A percentile compares a stretch with the other conserved stretches of the same genome.
Evolutionary conservation across 2,797 vertebrate genomes (phyloP).

Genomic region (Sebastes aleutianus): DNA sequence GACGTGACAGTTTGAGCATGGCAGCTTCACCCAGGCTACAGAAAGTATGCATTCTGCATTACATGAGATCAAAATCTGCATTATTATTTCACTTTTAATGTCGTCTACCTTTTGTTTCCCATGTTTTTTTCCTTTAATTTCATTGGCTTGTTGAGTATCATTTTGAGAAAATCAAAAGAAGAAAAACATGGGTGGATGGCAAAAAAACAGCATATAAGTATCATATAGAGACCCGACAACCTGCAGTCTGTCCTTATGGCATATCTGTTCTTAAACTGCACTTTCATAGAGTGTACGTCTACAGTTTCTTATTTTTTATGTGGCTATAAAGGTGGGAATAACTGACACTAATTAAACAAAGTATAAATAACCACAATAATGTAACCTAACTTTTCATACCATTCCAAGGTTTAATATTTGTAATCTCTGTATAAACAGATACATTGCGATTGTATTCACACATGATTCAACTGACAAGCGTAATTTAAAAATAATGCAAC

Average conservation of each 20-base stretch:
- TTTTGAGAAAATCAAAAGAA: background rate
- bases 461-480: background rate
- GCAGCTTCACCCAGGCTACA: background rate
- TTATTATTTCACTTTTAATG: background rate
- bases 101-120: rapidly evolving
- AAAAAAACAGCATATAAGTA: background rate
- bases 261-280: background rate
- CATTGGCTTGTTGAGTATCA: background rate
- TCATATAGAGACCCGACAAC: background rate
- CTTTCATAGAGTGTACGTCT: background rate
- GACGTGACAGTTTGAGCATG: background rate
- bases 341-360: background rate
- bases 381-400: background rate
- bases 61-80: background rate
- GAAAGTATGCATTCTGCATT: background rate
- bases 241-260: background rate
- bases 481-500: background rate
- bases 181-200: background rate
- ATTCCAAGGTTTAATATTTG: background rate
- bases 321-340: background rate
- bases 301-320: background rate
- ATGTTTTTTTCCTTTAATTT: background rate
- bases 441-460: background rate
- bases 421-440: background rate
- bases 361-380: background rate